Conservation (phyloP, 2,113 vertebrate species). For the Microtus richardsoni region DNA sequence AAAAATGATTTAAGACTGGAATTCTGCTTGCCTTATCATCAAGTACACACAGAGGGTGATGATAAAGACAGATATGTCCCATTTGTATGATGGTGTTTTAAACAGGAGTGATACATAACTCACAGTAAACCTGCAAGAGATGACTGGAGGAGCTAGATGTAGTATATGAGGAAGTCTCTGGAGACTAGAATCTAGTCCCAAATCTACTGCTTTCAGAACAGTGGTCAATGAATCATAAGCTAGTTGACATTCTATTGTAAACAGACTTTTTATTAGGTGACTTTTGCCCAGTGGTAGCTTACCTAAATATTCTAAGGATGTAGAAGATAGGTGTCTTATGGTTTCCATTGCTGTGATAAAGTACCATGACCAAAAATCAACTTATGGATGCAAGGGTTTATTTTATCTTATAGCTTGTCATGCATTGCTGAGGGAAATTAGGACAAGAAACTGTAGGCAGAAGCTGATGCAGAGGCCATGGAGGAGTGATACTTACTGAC, state of each 20-base stretch:
- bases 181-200: slow-evolving; percentile 3
- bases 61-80: not conserved
- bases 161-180: not conserved
- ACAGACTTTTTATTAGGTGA: not conserved
- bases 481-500: not conserved
- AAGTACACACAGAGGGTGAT: not conserved
- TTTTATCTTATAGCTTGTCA: not conserved
- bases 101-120: slow-evolving; percentile 7
- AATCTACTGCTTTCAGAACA: not conserved
- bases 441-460: not conserved
- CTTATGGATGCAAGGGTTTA: not conserved
- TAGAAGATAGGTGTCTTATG: not conserved
- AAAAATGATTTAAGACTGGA: not conserved
- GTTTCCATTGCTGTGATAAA: not conserved
- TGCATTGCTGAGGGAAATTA: not conserved
- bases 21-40: slow-evolving; percentile 14
- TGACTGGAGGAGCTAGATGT: not conserved
- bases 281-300: not conserved
- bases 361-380: not conserved
- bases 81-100: not conserved
- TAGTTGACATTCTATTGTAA: not conserved
- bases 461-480: not conserved
- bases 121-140: not conserved
- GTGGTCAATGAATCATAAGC: not conserved
- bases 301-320: not conserved